phyloP scores from a whole-genome alignment of 2,888 invertebrate genomes.

The Anoplius nigerrimus region DNA sequence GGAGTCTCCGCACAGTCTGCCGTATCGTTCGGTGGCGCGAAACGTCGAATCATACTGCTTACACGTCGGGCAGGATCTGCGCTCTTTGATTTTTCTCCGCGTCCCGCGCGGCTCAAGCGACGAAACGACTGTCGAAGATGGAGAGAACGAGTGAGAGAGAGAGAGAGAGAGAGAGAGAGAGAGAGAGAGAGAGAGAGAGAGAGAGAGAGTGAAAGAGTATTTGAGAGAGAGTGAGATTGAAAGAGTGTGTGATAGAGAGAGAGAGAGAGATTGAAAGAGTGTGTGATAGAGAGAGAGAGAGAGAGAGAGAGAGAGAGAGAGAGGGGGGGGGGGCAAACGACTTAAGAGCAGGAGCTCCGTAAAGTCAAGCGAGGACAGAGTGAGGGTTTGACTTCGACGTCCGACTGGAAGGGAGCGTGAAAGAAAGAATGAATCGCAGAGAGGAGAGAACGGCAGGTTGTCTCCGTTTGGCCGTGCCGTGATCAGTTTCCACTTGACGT shows the following conservation, averaged over 20 bases:
- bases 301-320: slow-evolving; percentile 26
- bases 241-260: too few relatives aligned
- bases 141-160: not conserved
- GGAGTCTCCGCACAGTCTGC: not conserved
- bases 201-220: not conserved
- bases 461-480: slow-evolving; percentile 40
- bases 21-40: slow-evolving; percentile 21
- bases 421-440: slow-evolving; percentile 13
- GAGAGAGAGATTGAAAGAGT: too few relatives aligned
- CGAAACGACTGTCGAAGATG: not conserved
- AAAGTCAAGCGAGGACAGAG: slow-evolving; percentile 53
- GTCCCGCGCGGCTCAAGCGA: slow-evolving; percentile 42
- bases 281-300: too few relatives aligned
- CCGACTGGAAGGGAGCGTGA: not conserved
- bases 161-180: not conserved
- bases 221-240: slow-evolving; percentile 3
- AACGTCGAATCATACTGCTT: slow-evolving; percentile 31
- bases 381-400: slow-evolving; percentile 42
- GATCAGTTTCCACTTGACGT: slow-evolving; percentile 66
- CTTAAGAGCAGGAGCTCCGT: slow-evolving; percentile 11
- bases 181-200: not conserved
- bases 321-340: not conserved
- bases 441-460: slow-evolving; percentile 59
- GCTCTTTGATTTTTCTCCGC: slow-evolving; percentile 41
- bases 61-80: slow-evolving; percentile 35